Evolutionary conservation across 1,140 invertebrate species (phyloP), one percentile per base, ranked within the genome.

Genomic region (Saccostrea echinata): DNA sequence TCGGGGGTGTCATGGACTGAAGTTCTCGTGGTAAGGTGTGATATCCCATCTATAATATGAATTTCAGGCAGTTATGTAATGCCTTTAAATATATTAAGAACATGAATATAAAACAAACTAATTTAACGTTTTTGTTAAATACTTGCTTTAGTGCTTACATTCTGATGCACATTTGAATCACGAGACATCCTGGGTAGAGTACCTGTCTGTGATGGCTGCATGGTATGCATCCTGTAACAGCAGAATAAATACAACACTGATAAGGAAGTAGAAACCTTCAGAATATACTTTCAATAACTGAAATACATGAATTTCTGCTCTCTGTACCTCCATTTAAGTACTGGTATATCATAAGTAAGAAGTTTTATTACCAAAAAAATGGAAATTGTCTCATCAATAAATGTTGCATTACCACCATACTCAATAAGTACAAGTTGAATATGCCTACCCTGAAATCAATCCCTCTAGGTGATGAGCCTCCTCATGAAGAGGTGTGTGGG

Each of bases 181-280:
- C 33, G 68, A 11, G 68, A 76, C 27, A 76, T 76, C 16, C 68
- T 76, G 68, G 27, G 68, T 30, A 76, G 68, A 33, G 68, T 76
- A 27, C 27, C 27, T 2, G 68, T 2, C 55, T 61, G 68, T 33
- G 24, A 18, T 0, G 68, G 30, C 30, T 76, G 68, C 55, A 61
- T 61, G 0, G 55, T 61, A 61, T n/a, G 1, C 24, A 76, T 24
- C 30, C 68, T 76, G 68, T 33, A 16, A 76, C 12, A 61, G 4
- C 18, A 61, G 16, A 61, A 61, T n/a, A 61, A 8, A 3, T 61
- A 61, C 55, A 57, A 43, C 35, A 43, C 9, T 43, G 2, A 61
- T n/a, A n/a, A 61, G 55, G 55, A 61, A 61, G 21, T 57, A 16
- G 43, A 6, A 43, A 6, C 6, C 1, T 61, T 61, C 57, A 61